These are phyloP conservation scores for Alcedo quadribrachys DNA, from an alignment of 2,797 vertebrate species.

Conservation along the genomic window DNA sequence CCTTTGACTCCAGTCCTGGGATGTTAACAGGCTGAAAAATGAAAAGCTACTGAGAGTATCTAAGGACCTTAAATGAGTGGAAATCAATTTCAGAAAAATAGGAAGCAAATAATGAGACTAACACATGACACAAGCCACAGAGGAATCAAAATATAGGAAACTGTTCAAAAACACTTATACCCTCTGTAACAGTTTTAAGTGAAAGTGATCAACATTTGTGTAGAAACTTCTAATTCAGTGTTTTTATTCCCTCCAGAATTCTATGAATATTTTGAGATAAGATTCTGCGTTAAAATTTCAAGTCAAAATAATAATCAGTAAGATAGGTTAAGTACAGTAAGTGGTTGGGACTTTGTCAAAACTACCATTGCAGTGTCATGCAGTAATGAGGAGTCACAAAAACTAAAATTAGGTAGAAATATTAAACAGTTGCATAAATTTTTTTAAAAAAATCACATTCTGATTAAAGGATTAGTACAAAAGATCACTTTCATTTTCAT, in stretches of 20 bases:
- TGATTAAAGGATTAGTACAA: background rate
- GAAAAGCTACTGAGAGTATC: background rate
- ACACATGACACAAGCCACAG: background rate
- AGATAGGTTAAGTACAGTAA: background rate
- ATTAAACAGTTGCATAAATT: background rate
- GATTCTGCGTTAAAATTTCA: background rate
- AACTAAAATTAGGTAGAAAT: background rate
- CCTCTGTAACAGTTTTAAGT: background rate
- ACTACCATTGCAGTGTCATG: background rate
- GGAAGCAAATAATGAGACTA: slow-evolving; percentile 51
- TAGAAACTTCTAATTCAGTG: background rate
- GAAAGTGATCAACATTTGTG: background rate
- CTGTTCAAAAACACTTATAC: background rate
- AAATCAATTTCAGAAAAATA: slow-evolving; percentile 38
- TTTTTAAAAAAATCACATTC: background rate
- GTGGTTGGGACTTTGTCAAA: background rate
- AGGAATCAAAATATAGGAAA: slow-evolving; percentile 20
- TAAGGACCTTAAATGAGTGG: background rate
- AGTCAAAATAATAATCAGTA: background rate
- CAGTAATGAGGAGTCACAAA: background rate
- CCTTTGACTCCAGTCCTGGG: background rate
- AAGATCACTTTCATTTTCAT: background rate
- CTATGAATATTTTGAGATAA: background rate
- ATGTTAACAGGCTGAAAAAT: background rate
- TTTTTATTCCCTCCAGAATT: background rate